Evolutionary conservation across 2,888 invertebrate species (phyloP).

Genomic region (Drosophila vallismaia): DNA sequence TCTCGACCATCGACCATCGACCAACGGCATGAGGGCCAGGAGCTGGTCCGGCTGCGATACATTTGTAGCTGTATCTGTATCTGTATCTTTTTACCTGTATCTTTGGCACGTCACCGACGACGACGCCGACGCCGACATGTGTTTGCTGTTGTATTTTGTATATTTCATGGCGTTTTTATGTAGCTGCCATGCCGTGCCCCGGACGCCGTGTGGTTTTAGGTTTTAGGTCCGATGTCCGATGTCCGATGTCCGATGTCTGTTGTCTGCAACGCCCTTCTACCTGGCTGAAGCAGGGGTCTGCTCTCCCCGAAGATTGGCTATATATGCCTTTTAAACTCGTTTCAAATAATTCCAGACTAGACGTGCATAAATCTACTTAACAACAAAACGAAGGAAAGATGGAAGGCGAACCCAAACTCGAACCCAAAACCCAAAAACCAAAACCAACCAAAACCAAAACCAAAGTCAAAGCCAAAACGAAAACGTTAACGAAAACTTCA

Average conservation of each 20-base stretch:
- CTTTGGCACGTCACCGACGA: constrained; percentile 67
- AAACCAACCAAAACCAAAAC: constrained; percentile 28
- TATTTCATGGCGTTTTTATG: constrained; percentile 69
- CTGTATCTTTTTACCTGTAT: constrained; percentile 77
- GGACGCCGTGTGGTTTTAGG: constrained; percentile 58
- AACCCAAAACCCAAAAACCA: constrained; percentile 21
- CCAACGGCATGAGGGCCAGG: constrained; percentile 13
- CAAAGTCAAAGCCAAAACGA: constrained; percentile 38
- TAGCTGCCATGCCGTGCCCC: constrained; percentile 39
- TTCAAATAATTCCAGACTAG: constrained; percentile 77
- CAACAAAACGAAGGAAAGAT: constrained; percentile 51
- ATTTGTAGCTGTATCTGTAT: constrained; percentile 70
- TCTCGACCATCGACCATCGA: background rate
- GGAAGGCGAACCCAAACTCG: constrained; percentile 11
- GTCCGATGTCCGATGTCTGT: constrained; percentile 29
- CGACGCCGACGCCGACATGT: constrained; percentile 58
- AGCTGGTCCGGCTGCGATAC: constrained; percentile 14
- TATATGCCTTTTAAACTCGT: constrained; percentile 74
- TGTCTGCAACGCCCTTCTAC: constrained; percentile 63
- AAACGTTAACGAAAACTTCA: constrained; percentile 44
- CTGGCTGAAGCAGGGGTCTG: constrained; percentile 16
- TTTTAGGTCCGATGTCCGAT: constrained; percentile 45
- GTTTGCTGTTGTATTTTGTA: constrained; percentile 61
- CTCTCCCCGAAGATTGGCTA: constrained; percentile 50
- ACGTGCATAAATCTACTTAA: constrained; percentile 79